A percentile compares a stretch with the other conserved stretches of the same genome.
Evolutionary conservation across 2,113 vertebrate species (phyloP).

Genomic region (Machaerirhynchus nigripectus): DNA sequence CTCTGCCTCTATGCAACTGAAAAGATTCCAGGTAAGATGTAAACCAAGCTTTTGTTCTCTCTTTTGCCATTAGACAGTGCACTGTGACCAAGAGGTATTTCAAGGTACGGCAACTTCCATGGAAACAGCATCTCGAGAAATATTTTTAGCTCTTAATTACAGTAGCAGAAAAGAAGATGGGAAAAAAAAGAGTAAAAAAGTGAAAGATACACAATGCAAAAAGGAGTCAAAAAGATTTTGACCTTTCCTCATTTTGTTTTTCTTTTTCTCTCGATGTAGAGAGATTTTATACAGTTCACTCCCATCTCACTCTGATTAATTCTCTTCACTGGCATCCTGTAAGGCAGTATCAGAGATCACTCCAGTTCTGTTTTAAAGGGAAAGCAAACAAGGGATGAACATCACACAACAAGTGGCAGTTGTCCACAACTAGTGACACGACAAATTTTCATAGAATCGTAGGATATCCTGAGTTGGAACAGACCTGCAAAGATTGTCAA

Average conservation of each 20-base stretch:
- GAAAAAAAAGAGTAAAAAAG: neutral
- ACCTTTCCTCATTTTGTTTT: neutral
- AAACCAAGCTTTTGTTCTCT: neutral
- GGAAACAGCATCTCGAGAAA: neutral
- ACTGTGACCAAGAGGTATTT: neutral
- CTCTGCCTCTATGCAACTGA: neutral
- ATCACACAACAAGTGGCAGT: neutral
- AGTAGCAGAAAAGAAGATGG: neutral
- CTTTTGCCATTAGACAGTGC: neutral
- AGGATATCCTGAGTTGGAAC: no score
- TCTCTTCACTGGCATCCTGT: neutral
- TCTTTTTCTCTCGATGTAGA: neutral
- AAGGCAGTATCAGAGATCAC: neutral
- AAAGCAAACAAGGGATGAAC: neutral
- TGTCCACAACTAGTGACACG: neutral
- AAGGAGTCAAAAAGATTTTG: neutral
- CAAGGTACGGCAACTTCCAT: neutral
- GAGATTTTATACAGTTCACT: accelerated
- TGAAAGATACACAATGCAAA: neutral
- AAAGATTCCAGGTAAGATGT: neutral
- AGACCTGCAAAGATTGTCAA: neutral
- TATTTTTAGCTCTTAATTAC: neutral
- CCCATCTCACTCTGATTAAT: neutral
- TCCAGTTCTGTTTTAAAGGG: neutral
- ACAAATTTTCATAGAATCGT: neutral